A percentile compares a stretch with the other conserved stretches of the same genome.
Evolutionary conservation across 2,888 invertebrate genomes (phyloP).

Genomic region (Campoletis raptor): DNA sequence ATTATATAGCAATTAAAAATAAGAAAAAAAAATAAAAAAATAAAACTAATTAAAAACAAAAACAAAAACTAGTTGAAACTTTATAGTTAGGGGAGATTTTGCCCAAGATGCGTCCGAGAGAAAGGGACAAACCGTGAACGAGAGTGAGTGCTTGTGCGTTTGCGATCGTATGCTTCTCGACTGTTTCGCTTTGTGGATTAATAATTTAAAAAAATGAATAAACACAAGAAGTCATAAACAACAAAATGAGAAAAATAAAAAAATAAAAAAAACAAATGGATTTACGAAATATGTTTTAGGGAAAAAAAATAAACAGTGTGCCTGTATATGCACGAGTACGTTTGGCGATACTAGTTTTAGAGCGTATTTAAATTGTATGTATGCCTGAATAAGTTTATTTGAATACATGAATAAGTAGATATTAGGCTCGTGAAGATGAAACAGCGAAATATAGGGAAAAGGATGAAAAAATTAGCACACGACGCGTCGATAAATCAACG

Average conservation of each 20-base stretch:
- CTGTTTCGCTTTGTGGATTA: constrained; percentile 50
- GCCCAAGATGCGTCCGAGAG: constrained; percentile 66
- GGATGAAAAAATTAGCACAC: constrained; percentile 27
- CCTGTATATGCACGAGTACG: constrained; percentile 52
- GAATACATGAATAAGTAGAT: constrained; percentile 63
- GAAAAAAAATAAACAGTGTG: constrained; percentile 35
- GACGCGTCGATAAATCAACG: constrained; percentile 51
- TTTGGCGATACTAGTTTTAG: constrained; percentile 40
- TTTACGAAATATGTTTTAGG: constrained; percentile 17
- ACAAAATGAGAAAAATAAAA: constrained; percentile 44
- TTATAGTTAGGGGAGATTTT: constrained; percentile 71
- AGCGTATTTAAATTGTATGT: constrained; percentile 52
- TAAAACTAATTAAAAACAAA: constrained; percentile 67
- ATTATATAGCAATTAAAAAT: constrained; percentile 73
- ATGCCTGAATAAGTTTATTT: constrained; percentile 63
- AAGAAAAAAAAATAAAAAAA: constrained; percentile 24
- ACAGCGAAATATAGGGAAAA: constrained; percentile 44
- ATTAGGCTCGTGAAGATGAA: constrained; percentile 59
- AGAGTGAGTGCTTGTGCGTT: constrained; percentile 46
- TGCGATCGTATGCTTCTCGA: constrained; percentile 55
- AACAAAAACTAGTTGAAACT: constrained; percentile 70
- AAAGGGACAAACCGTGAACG: constrained; percentile 51
- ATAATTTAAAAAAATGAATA: constrained; percentile 1
- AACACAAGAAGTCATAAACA: constrained; percentile 42
- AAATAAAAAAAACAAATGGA: constrained; percentile 50